These are phyloP conservation scores for Caenorhabditis becei DNA, from an alignment of 2,888 invertebrate genomes.

Conservation along the genomic window DNA sequence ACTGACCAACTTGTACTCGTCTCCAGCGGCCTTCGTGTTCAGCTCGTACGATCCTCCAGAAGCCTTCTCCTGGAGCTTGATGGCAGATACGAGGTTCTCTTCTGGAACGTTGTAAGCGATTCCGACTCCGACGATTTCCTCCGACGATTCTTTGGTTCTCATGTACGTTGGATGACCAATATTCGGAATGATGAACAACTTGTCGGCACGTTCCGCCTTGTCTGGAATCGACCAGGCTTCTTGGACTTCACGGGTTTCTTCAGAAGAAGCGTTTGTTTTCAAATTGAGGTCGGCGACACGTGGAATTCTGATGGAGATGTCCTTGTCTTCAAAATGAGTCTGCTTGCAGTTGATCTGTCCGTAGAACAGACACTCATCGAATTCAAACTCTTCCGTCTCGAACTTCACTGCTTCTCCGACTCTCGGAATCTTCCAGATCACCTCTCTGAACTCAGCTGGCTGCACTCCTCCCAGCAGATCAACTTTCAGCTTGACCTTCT, in stretches of 20 bases:
- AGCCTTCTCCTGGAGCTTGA: constrained; percentile 60
- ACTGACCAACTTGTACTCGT: constrained; percentile 60
- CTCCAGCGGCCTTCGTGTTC: constrained; percentile 69
- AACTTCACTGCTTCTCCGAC: constrained; percentile 55
- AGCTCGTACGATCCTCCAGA: constrained; percentile 74
- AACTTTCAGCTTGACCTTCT: constrained; percentile 70
- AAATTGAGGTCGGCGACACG: constrained; percentile 56
- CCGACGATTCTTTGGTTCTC: constrained; percentile 66
- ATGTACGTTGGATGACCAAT: constrained; percentile 58
- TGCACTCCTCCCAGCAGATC: constrained; percentile 69
- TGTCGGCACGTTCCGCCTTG: constrained; percentile 33
- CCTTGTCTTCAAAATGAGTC: constrained; percentile 66
- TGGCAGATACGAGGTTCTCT: constrained; percentile 35
- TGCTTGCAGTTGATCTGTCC: constrained; percentile 72
- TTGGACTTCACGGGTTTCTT: constrained; percentile 49
- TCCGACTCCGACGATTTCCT: constrained; percentile 69
- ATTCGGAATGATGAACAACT: constrained; percentile 64
- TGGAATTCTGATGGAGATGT: constrained; percentile 50
- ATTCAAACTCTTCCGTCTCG: constrained; percentile 76
- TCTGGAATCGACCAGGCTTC: constrained; percentile 63
- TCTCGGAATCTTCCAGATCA: constrained; percentile 65
- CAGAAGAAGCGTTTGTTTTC: constrained; percentile 36
- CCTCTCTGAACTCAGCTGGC: constrained; percentile 21
- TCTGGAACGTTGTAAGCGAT: constrained; percentile 68
- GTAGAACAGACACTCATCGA: constrained; percentile 74